These are phyloP conservation scores for Cichladusa arquata DNA, from an alignment of 2,113 vertebrate genomes.

Conservation along the genomic window DNA sequence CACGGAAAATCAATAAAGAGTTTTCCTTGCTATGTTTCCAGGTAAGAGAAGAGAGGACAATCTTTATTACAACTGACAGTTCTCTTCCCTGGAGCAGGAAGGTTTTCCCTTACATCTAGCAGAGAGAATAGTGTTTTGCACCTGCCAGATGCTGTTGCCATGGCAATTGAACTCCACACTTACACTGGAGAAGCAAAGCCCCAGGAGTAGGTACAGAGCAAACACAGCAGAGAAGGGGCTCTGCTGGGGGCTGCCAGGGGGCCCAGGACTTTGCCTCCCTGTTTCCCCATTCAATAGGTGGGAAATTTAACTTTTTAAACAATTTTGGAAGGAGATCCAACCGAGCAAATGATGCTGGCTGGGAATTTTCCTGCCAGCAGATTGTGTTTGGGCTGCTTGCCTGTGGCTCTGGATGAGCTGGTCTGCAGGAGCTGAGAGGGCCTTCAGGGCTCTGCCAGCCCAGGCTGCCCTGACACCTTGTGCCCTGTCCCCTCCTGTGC, in stretches of 20 bases:
- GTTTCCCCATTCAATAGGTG: not conserved
- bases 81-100: not conserved
- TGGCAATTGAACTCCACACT: not conserved
- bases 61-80: conserved; percentile 2
- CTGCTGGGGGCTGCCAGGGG: not conserved
- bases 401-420: rapidly evolving
- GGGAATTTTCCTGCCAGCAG: not conserved
- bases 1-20: not conserved
- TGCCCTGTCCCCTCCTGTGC: not conserved
- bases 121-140: not conserved
- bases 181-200: not conserved
- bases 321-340: not conserved
- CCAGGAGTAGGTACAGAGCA: not conserved
- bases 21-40: not conserved
- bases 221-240: not conserved
- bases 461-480: not conserved
- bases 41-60: not conserved
- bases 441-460: not conserved
- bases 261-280: not conserved
- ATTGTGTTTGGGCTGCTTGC: not conserved
- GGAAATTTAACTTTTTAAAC: not conserved
- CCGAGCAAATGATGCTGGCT: not conserved
- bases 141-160: conserved; percentile 40
- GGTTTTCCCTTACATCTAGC: not conserved
- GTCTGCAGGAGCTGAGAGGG: rapidly evolving